Evolutionary conservation across 2,888 invertebrate species (phyloP).

Genomic region (Dioctria rufipes): DNA sequence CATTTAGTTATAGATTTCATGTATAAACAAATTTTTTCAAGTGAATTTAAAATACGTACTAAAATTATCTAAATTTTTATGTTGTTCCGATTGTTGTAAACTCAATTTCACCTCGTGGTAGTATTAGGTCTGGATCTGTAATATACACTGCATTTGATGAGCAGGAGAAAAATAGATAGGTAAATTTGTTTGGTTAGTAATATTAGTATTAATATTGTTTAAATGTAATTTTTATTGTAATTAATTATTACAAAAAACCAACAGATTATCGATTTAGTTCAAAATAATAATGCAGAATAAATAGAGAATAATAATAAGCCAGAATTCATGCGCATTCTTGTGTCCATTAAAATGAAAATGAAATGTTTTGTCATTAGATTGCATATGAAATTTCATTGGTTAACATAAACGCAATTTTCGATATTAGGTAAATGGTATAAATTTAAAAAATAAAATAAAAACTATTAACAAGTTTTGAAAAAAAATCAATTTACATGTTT

Average conservation of each 20-base stretch:
- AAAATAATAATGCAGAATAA: too few relatives aligned
- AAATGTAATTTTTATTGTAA: neutral
- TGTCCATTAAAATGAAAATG: too few relatives aligned
- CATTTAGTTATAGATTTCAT: slow-evolving; percentile 31
- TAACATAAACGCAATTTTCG: too few relatives aligned
- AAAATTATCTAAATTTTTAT: slow-evolving; percentile 65
- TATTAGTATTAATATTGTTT: neutral
- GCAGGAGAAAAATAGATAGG: slow-evolving; percentile 6
- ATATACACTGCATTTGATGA: slow-evolving; percentile 68
- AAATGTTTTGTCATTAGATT: too few relatives aligned
- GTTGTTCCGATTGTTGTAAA: slow-evolving; percentile 70
- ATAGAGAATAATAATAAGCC: too few relatives aligned
- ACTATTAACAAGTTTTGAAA: too few relatives aligned
- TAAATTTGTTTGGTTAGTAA: slow-evolving; percentile 17
- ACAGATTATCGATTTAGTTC: too few relatives aligned
- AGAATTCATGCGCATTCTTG: too few relatives aligned
- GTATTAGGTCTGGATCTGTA: slow-evolving; percentile 72
- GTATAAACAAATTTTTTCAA: slow-evolving; percentile 56
- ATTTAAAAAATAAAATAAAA: too few relatives aligned
- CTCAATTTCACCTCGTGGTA: slow-evolving; percentile 72
- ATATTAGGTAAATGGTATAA: too few relatives aligned
- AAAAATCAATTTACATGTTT: too few relatives aligned
- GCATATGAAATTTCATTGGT: too few relatives aligned
- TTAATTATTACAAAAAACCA: neutral
- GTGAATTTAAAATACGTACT: slow-evolving; percentile 59